Evolutionary conservation across 92 coral and sea anemone genomes (phyloP), one percentile per base, ranked within the genome.

Genomic region (Heteractis magnifica): DNA sequence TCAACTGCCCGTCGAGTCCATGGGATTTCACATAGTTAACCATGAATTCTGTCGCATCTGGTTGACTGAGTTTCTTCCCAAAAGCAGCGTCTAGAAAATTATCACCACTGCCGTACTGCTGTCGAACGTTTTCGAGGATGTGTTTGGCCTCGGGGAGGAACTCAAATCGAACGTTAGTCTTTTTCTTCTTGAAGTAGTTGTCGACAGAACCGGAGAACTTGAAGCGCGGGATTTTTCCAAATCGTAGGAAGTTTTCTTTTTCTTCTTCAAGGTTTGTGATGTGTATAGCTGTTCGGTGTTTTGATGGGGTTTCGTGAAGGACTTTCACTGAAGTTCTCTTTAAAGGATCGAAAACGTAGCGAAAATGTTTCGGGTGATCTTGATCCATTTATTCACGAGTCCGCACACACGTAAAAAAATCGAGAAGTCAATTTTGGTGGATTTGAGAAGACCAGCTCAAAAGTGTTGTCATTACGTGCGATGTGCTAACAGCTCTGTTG

Each of bases 61-160:
- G 62, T 14, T 79, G 90, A 49, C 77, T 79, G 16, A 97, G 87
- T 71, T 85, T 95, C 70, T 91, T 79, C 19, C 99, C 99, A 78
- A 94, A 97, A 19, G 98, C 93, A 19, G 83, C 86, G 55, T 97
- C 97, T 75, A 97, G 75, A 44, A 90, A 97, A 3, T 84, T 84
- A 71, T 97, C 99, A 14, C 99, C 99, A 48, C 90, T 92, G 41
- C 95, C 98, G 68, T 77, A 97, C 52, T 90, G 86, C 62, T 90
- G 92, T 51, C 94, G 94, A 68, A 97, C 98, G 72, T 91, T 92
- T 77, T 97, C 99, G 1, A 97, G 85, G 77, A 96, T 87, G 49
- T 88, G 71, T 48, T 89, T 91, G 6, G 99, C 98, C 82, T 97
- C 99, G 52, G 92, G 92, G 3, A 94, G 87, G 72, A 97, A 91